Percentiles rank a stretch among this genome's conserved stretches.
These are phyloP conservation scores for Fringilla coelebs DNA, from an alignment of 2,797 vertebrate genomes.

Conservation along the genomic window DNA sequence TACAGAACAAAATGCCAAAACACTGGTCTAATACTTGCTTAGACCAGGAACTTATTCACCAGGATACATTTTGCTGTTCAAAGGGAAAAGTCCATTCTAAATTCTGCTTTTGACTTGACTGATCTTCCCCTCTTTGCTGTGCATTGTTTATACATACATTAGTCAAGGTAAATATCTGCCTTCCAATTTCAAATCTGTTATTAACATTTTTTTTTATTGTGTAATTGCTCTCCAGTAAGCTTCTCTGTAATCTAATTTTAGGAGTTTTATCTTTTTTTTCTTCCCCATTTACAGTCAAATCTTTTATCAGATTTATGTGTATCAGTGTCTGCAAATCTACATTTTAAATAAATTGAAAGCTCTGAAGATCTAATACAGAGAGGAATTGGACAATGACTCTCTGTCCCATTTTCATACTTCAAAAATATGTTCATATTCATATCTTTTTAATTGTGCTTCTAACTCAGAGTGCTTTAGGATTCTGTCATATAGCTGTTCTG, in stretches of 20 bases:
- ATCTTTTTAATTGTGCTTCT: constrained; percentile 57
- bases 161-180: constrained; percentile 19
- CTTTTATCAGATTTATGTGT: background rate
- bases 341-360: constrained; percentile 27
- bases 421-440: constrained; percentile 45
- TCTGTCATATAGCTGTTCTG: constrained; percentile 65
- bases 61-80: background rate
- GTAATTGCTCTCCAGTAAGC: background rate
- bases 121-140: background rate
- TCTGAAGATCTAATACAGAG: constrained; percentile 23
- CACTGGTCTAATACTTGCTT: background rate
- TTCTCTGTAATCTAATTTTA: background rate
- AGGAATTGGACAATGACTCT: constrained; percentile 45
- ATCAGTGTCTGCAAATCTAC: background rate
- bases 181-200: background rate
- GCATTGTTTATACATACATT: background rate
- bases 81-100: background rate
- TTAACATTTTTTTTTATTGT: background rate
- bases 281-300: background rate
- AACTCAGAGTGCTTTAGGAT: constrained; percentile 50
- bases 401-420: constrained; percentile 32
- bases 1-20: background rate
- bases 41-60: background rate
- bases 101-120: background rate
- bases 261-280: background rate